A percentile compares a stretch with the other conserved stretches of the same genome.
These are phyloP conservation scores for Erpobdella octoculata DNA, from an alignment of 2,888 invertebrate species.

Conservation along the genomic window DNA sequence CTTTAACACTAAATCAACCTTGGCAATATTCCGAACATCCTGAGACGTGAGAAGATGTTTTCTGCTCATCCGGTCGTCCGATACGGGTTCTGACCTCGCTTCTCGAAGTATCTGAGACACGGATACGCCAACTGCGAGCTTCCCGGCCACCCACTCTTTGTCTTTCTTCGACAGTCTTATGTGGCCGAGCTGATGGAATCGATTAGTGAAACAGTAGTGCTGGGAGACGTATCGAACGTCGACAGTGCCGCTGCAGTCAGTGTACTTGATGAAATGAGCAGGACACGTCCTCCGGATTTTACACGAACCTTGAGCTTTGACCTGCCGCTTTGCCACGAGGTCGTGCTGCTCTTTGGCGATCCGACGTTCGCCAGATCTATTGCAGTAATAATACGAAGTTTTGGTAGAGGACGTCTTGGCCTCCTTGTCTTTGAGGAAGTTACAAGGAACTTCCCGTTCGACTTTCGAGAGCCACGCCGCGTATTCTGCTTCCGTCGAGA, in stretches of 20 bases:
- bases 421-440: background rate
- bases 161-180: background rate
- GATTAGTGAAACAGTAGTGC: background rate
- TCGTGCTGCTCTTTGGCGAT: too few species aligned
- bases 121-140: background rate
- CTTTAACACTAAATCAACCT: background rate
- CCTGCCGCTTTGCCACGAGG: background rate
- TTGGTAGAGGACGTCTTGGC: background rate
- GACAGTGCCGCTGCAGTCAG: background rate
- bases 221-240: background rate
- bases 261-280: background rate
- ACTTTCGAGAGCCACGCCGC: background rate
- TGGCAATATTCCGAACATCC: background rate
- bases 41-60: background rate
- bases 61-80: background rate
- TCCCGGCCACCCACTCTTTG: background rate
- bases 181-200: background rate
- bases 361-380: background rate
- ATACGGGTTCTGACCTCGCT: background rate
- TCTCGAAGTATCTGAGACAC: background rate
- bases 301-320: background rate
- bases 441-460: background rate
- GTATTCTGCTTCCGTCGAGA: background rate
- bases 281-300: background rate
- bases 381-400: background rate